Evolutionary conservation across 2,113 vertebrate genomes (phyloP), one percentile per base, ranked within the genome.

Genomic region (Misgurnus mizolepis): DNA sequence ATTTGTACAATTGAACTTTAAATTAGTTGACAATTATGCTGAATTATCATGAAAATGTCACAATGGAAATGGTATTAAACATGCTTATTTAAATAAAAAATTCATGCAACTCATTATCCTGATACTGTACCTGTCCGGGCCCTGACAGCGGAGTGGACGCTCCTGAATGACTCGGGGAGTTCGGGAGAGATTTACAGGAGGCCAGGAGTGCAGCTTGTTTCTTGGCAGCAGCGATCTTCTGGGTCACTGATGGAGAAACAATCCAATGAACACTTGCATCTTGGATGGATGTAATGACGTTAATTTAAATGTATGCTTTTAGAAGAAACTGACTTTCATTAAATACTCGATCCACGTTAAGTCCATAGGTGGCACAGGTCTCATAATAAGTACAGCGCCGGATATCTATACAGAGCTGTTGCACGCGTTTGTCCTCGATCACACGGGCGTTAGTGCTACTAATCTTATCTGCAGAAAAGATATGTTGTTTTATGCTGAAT

Each of bases 291-390:
- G 22, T 22, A 22, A 22, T 22, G 22, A 22, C 22, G 22, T 22
- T 49, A 47, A 27, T 8, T 43, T 18, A 22, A 15, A 50, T 39
- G 62, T 49, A 39, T 61, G 22, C 10, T 15, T 34, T 65, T 7
- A 78, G 47, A 27, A 4, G 45, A 76, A 18, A 76, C 89, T 93
- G 76, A 97, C 95, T 96, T 88, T 99, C 97, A 3, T 91, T 92
- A 89, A 99, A 99, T 82, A 98, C 96, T 12, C 97, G 85, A 45
- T 98, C 97, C 0, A 99, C 95, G 0, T 99, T 98, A 87, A 98
- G 96, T 12, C 97, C 97, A 0, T 99, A 99, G 2, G 97, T 99
- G 27, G 97, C 96, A 0, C 97, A 99, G 18, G 97, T 99, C 91
- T 99, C 97, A 0, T 96, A 98, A 85, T 98, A 99, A 79, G 95